phyloP scores from a whole-genome alignment of 1,140 invertebrate genomes.

The Cephus cinctus region DNA sequence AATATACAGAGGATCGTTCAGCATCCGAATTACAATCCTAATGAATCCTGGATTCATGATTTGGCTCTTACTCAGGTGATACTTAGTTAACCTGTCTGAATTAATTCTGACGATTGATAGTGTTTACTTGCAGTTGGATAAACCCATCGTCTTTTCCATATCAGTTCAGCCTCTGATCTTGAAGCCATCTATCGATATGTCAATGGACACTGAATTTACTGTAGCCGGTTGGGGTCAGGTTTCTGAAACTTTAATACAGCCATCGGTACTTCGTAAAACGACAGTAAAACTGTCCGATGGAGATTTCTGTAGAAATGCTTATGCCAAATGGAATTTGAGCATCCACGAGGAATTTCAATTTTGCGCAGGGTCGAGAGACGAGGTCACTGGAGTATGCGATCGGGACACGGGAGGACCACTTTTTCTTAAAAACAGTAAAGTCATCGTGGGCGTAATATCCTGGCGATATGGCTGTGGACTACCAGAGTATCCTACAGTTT shows the following conservation, averaged over 20 bases:
- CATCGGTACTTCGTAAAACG: background rate
- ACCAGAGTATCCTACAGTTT: background rate
- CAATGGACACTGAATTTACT: background rate
- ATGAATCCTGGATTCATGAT: background rate
- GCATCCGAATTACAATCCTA: background rate
- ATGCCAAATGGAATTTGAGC: background rate
- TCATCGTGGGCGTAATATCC: background rate
- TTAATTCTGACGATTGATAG: too few species aligned
- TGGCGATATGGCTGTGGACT: background rate
- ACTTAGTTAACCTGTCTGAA: background rate
- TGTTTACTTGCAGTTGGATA: background rate
- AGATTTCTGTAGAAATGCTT: background rate
- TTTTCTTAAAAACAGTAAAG: background rate
- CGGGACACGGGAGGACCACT: background rate
- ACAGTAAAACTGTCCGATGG: background rate
- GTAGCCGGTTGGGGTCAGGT: background rate
- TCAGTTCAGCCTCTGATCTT: background rate
- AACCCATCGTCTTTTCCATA: background rate
- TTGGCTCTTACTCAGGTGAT: background rate
- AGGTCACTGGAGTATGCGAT: background rate
- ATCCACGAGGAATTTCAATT: background rate
- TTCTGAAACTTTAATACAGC: slow-evolving; percentile 1
- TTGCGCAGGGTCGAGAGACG: background rate
- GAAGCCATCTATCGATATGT: background rate
- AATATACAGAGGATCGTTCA: background rate